Conservation (phyloP, 2,797 vertebrate species). For the Channallabes apus region DNA sequence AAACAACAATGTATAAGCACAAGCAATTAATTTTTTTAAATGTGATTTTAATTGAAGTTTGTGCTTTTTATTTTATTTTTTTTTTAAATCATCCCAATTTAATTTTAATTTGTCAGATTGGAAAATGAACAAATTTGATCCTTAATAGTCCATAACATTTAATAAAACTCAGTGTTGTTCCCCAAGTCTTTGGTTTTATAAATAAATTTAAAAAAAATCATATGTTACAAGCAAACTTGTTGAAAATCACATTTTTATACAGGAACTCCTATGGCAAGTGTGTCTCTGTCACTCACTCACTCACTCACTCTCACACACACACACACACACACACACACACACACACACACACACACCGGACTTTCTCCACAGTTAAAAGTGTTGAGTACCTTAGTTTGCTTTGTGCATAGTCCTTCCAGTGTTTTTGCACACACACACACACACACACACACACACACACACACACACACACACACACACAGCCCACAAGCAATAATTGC, state of each 20-base stretch:
- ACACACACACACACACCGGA: background rate
- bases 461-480: background rate
- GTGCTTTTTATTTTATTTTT: too few relatives aligned
- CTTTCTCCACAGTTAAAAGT: slow-evolving; percentile 4
- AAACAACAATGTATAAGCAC: background rate
- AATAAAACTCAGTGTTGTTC: background rate
- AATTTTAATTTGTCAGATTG: too few relatives aligned
- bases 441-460: slow-evolving; percentile 10
- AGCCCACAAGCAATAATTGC: slow-evolving; percentile 33
- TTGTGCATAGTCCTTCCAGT: slow-evolving; percentile 22
- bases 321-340: background rate
- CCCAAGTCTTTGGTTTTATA: background rate
- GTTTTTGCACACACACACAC: slow-evolving; percentile 27
- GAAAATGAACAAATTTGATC: background rate
- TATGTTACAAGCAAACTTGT: background rate
- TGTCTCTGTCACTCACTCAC: too few relatives aligned
- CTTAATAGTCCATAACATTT: background rate
- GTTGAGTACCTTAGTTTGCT: slow-evolving; percentile 14
- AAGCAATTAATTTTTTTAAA: too few relatives aligned
- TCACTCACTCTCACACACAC: too few relatives aligned
- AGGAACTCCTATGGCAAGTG: background rate
- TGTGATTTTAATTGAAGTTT: too few relatives aligned
- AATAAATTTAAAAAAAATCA: background rate
- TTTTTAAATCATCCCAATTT: background rate
- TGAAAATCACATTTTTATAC: background rate